Evolutionary conservation across 35 echinoderm and acorn worm species (phyloP).

Genomic region (Apostichopus japonicus): DNA sequence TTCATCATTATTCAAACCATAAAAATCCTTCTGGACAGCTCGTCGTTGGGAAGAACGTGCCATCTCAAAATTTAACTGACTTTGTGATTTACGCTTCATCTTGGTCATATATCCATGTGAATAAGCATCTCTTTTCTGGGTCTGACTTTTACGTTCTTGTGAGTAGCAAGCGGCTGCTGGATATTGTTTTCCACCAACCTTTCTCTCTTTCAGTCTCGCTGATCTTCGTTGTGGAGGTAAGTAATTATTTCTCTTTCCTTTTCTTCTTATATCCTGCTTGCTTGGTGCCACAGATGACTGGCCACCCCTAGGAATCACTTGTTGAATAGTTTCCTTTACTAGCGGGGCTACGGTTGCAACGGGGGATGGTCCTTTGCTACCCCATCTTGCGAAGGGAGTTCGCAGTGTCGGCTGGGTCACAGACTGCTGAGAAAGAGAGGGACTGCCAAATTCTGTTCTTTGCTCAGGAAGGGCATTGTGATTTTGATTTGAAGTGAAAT

Average conservation of each 20-base stretch:
- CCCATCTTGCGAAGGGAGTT: conserved; percentile 29
- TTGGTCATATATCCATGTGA: not conserved
- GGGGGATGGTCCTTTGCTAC: conserved; percentile 44
- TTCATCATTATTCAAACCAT: not conserved
- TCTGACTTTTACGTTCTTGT: not conserved
- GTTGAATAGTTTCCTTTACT: not conserved
- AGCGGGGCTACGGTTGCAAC: conserved; percentile 49
- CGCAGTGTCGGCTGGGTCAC: not conserved
- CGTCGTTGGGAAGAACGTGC: not conserved
- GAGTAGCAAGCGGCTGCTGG: not conserved
- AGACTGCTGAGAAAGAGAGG: not conserved
- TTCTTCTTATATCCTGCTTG: not conserved
- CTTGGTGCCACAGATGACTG: not conserved
- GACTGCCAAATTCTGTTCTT: conserved; percentile 32
- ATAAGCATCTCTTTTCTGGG: not conserved
- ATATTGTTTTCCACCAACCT: not conserved
- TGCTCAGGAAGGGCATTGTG: not conserved
- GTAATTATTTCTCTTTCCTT: not conserved
- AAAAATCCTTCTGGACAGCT: not conserved
- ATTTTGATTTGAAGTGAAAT: not conserved
- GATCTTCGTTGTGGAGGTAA: conserved; percentile 10
- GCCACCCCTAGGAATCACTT: not conserved
- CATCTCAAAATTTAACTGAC: not conserved
- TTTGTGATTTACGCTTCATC: not conserved
- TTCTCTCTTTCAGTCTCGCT: conserved; percentile 37